Base-by-base conservation (phyloP, 2,888 invertebrate genomes). In the Lampropteryx suffumata region DNA sequence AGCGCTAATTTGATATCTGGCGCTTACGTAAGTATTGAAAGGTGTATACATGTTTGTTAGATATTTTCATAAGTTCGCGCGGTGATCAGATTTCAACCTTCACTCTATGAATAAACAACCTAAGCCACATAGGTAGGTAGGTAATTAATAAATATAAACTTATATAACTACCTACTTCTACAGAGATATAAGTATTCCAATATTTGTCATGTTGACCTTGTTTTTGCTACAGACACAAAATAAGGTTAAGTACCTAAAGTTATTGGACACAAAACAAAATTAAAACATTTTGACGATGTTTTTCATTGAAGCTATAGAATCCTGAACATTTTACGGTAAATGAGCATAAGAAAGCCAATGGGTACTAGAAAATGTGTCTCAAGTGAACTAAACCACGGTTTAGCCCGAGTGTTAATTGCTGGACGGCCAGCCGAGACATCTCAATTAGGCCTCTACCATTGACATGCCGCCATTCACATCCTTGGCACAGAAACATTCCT, bases 391-490 rank as follows among this genome's bases (percentile, higher is more conserved):
- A 58, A 52, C 50, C 58, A 56, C 59, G 57, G 61, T 65, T 73
- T 67, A 69, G 67, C 64, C 61, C 55, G 55, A 53, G 71, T 65
- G 82, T 73, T 82, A 82, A 83, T 82, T 81, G 77, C 74, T 71
- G 61, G 57, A 55, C 65, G 73, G 76, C 73, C 75, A 69, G 61
- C 52, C 64, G 64, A 62, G 67, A 70, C 59, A 56, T 50, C 61
- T 70, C 77, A 79, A 79, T 81, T 81, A 78, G 73, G 54, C 55
- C 63, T 59, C 55, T 57, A 59, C 76, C 82, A 78, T 82, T 82
- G 73, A 79, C 65, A 53, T 63, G 43, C 53, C 45, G 59, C 75
- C 83, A 83, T 83, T 84, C 81, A 82, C 57, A 64, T 65, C 57
- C 55, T 48, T 45, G n/a, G 34, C 46, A 43, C 52, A 39, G 33